phyloP scores from a whole-genome alignment of 2,888 invertebrate genomes.

The Volucella inanis region DNA sequence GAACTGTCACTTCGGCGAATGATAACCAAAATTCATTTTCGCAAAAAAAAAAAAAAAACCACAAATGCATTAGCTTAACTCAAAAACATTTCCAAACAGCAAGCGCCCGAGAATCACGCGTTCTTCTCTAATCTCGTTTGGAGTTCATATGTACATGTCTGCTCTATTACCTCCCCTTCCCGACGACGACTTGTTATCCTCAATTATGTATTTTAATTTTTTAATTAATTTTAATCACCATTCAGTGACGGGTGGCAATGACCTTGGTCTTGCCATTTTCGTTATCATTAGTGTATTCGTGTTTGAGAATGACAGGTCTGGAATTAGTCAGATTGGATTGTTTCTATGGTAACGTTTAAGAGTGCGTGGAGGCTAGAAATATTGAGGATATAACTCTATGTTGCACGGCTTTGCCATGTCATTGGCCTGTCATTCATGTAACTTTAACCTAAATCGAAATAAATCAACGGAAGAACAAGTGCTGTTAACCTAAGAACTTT shows the following conservation, averaged over 20 bases:
- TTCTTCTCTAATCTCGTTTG: conserved; percentile 8
- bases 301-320: conserved; percentile 12
- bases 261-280: conserved; percentile 23
- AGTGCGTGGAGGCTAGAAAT: neutral
- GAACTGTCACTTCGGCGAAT: no score
- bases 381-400: neutral
- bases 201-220: neutral
- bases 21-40: neutral
- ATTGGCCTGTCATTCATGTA: neutral
- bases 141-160: conserved; percentile 27
- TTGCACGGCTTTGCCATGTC: no score
- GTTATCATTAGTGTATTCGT: conserved; percentile 25
- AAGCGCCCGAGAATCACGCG: conserved; percentile 18
- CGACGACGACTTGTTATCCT: neutral
- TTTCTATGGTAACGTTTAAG: neutral
- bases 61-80: conserved; percentile 15
- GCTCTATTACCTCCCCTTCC: neutral
- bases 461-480: neutral
- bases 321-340: neutral
- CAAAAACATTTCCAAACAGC: neutral
- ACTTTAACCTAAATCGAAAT: neutral
- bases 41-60: neutral
- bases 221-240: conserved; percentile 31
- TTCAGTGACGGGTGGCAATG: conserved; percentile 33
- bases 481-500: neutral